Evolutionary conservation across 2,113 vertebrate genomes (phyloP).

Genomic region (Mellivora capensis): DNA sequence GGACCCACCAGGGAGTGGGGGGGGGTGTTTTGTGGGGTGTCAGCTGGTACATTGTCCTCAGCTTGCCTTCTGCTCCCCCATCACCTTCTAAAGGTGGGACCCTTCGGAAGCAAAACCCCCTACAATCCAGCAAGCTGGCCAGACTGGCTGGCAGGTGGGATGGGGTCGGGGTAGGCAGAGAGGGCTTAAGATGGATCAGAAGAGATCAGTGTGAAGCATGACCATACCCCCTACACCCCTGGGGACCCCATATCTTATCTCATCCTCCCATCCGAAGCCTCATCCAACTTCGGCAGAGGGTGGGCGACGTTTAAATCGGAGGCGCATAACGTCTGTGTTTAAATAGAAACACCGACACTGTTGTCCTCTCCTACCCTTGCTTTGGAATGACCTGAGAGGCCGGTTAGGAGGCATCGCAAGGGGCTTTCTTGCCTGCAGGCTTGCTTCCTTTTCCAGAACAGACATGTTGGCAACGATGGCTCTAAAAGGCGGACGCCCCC

Average conservation of each 20-base stretch:
- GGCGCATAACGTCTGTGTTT: no score
- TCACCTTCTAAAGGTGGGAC: neutral
- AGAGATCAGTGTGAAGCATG: neutral
- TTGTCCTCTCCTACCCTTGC: neutral
- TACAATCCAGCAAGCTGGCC: neutral
- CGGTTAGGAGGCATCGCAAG: neutral
- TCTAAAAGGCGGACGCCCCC: no score
- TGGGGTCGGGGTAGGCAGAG: no score
- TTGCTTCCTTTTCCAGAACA: no score
- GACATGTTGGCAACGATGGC: no score
- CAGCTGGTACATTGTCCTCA: no score
- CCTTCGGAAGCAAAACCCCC: neutral
- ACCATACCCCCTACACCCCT: neutral
- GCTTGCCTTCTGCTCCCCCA: no score
- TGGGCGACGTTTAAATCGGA: neutral
- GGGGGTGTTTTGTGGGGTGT: fast-evolving
- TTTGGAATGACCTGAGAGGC: neutral
- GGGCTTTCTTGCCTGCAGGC: no score
- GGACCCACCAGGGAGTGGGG: no score
- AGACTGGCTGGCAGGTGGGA: neutral
- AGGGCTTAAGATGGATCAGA: neutral
- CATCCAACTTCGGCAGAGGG: neutral
- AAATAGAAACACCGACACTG: neutral
- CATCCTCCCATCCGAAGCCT: neutral
- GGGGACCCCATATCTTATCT: neutral